phyloP scores from a whole-genome alignment of 2,888 invertebrate genomes.

The Atrina japonica region DNA sequence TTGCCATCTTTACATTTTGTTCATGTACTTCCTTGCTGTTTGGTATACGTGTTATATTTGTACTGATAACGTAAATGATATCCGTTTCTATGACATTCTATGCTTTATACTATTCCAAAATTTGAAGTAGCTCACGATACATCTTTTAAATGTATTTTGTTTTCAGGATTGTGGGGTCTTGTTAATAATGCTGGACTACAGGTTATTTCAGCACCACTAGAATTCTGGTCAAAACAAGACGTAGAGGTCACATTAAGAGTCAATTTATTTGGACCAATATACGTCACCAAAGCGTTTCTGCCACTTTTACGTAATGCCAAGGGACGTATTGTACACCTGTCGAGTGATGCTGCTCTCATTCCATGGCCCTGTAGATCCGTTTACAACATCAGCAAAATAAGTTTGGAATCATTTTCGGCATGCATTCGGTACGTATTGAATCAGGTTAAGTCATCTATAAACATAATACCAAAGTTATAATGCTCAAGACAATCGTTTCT shows the following conservation, averaged over 20 bases:
- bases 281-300: conserved; percentile 53
- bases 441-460: too few relatives aligned
- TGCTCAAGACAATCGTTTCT: too few relatives aligned
- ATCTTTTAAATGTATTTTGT: too few relatives aligned
- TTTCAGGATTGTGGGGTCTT: conserved; percentile 62
- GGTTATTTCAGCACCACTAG: conserved; percentile 66
- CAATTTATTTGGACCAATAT: conserved; percentile 74
- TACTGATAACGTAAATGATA: too few relatives aligned
- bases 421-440: conserved; percentile 56
- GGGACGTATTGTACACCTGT: conserved; percentile 59
- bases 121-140: too few relatives aligned
- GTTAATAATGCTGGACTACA: conserved; percentile 62
- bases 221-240: conserved; percentile 71
- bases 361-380: conserved; percentile 46
- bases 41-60: too few relatives aligned
- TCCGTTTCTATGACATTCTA: too few relatives aligned
- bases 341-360: conserved; percentile 50
- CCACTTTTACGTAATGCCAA: conserved; percentile 52
- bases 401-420: conserved; percentile 56
- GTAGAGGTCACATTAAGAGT: conserved; percentile 60
- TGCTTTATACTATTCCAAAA: too few relatives aligned
- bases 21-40: too few relatives aligned
- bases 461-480: too few relatives aligned
- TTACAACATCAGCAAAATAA: conserved; percentile 58
- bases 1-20: too few relatives aligned